Evolutionary conservation across 2,797 vertebrate genomes (phyloP).

Genomic region (Brotogeris chrysoptera): DNA sequence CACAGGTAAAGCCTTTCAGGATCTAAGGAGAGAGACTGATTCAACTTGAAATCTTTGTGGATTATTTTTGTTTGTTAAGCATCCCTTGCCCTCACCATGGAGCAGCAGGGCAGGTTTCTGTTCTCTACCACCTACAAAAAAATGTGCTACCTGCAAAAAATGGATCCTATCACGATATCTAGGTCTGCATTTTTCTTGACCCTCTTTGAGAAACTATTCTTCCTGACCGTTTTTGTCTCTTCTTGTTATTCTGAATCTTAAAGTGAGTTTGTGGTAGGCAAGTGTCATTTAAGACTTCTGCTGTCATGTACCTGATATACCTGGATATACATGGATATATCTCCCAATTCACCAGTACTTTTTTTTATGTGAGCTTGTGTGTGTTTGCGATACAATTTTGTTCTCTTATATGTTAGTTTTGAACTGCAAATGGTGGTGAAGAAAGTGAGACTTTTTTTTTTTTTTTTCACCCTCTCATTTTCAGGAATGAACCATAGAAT

Average conservation of each 20-base stretch:
- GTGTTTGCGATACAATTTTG: neutral
- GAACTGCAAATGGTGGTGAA: neutral
- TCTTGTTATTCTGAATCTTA: neutral
- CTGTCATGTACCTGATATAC: no score
- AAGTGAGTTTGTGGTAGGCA: neutral
- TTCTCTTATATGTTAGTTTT: neutral
- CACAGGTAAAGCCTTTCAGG: neutral
- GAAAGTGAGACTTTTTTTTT: neutral
- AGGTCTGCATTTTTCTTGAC: neutral
- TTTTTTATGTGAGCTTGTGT: neutral
- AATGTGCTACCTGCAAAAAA: neutral
- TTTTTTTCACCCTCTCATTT: neutral
- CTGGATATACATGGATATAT: neutral
- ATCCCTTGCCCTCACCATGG: neutral
- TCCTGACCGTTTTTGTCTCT: neutral
- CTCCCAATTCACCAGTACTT: neutral
- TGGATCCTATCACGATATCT: neutral
- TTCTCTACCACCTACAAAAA: neutral
- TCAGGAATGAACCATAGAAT: neutral
- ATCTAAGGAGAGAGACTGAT: neutral
- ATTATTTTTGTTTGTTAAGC: neutral
- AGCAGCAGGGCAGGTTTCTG: neutral
- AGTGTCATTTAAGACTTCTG: neutral
- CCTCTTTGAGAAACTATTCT: neutral
- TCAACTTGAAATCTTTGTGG: neutral